Percentiles rank a stretch among this genome's conserved stretches.
phyloP scores from a whole-genome alignment of 2,113 vertebrate species.

The Psephotus haematonotus region DNA sequence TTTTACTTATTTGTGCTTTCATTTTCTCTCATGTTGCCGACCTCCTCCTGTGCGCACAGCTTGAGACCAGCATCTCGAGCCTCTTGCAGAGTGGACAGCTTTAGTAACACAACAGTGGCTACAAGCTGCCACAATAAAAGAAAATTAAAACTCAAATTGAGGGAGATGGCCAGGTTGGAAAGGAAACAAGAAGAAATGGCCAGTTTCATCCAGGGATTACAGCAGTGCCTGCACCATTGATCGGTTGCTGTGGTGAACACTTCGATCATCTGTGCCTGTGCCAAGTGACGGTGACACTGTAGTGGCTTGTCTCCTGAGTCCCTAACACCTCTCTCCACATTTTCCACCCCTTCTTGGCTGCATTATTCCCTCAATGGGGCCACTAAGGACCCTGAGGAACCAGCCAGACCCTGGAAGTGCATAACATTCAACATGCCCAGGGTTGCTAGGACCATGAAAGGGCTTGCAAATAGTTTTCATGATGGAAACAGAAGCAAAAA shows the following conservation, averaged over 20 bases:
- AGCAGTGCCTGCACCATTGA: not conserved
- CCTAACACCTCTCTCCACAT: not conserved
- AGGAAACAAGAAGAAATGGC: not conserved
- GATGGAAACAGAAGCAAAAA: not conserved
- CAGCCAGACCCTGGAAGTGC: not conserved
- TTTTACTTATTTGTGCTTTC: not conserved
- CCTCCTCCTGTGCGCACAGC: not conserved
- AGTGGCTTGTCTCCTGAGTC: not conserved
- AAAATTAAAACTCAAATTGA: not conserved
- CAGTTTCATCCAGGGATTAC: not conserved
- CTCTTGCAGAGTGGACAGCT: not conserved
- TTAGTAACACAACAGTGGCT: not conserved
- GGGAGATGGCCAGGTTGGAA: not conserved
- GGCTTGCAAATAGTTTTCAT: not conserved
- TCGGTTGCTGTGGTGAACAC: not conserved
- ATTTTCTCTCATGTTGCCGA: not conserved
- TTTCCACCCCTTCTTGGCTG: not conserved
- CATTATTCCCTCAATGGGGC: not conserved
- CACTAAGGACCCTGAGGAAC: not conserved
- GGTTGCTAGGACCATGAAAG: not conserved
- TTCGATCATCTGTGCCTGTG: not conserved
- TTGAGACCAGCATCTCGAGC: not conserved
- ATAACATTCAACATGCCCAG: fast-evolving
- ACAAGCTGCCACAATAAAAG: not conserved
- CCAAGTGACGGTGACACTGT: not conserved